A percentile compares a stretch with the other conserved stretches of the same genome.
These are phyloP conservation scores for Volucella bombylans DNA, from an alignment of 2,888 invertebrate genomes.

Conservation along the genomic window DNA sequence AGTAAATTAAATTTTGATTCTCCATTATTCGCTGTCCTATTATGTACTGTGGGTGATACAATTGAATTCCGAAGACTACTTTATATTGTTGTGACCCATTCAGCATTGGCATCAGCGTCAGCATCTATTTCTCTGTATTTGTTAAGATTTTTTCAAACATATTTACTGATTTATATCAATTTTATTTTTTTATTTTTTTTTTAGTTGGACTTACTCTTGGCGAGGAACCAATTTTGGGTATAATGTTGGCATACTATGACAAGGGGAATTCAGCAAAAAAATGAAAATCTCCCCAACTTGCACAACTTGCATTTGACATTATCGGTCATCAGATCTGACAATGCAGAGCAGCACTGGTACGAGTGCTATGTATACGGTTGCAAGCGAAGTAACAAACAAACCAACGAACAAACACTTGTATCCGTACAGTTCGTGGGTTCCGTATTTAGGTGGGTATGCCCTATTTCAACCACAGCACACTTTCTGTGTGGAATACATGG, in stretches of 20 bases:
- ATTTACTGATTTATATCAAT: neutral
- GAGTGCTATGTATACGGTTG: no score
- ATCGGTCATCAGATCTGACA: slow-evolving; percentile 59
- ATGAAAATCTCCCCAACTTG: slow-evolving; percentile 31
- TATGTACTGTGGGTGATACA: slow-evolving; percentile 16
- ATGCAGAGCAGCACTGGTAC: slow-evolving; percentile 42
- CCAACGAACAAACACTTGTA: neutral
- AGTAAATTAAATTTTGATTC: slow-evolving; percentile 61
- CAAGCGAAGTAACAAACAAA: no score
- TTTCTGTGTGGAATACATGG: neutral
- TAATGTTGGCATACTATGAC: neutral
- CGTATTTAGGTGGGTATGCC: slow-evolving; percentile 28
- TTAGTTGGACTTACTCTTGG: slow-evolving; percentile 13
- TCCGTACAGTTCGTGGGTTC: slow-evolving; percentile 32
- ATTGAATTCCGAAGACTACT: slow-evolving; percentile 47
- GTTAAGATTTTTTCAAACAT: neutral
- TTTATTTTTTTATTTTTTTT: slow-evolving; percentile 8
- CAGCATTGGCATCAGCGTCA: neutral
- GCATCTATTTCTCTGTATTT: neutral
- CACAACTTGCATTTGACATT: slow-evolving; percentile 60
- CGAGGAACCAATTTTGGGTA: slow-evolving; percentile 22
- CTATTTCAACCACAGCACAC: neutral
- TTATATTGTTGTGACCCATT: slow-evolving; percentile 21
- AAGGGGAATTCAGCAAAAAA: slow-evolving; percentile 18
- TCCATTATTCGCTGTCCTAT: slow-evolving; percentile 48